Percentiles rank a stretch among this genome's conserved stretches.
Conservation (phyloP, 2,797 vertebrate genomes). For the Tokudaia muenninki region DNA sequence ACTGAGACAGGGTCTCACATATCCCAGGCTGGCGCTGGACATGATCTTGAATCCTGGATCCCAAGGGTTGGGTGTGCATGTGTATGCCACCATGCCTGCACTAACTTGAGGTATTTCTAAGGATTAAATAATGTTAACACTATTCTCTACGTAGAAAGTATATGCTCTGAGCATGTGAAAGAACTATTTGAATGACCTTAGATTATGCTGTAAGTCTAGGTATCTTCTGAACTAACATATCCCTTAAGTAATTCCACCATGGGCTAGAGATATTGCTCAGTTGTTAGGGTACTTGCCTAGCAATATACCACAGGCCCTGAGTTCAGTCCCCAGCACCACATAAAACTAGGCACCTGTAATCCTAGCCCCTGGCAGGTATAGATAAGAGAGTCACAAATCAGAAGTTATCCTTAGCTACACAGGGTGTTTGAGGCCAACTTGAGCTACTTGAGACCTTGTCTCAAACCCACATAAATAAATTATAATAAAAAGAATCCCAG, state of each 20-base stretch:
- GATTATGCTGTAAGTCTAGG: not conserved
- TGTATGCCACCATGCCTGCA: not conserved
- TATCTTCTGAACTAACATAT: constrained; percentile 34
- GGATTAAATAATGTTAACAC: not conserved
- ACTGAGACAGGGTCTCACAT: not conserved
- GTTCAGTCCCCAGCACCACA: not conserved
- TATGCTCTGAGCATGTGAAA: constrained; percentile 12
- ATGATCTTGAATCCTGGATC: not conserved
- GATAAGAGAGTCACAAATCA: not conserved
- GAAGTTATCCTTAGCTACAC: not conserved
- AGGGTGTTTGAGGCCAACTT: not conserved
- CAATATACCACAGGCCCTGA: not conserved
- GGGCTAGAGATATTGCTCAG: not conserved
- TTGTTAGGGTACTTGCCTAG: not conserved
- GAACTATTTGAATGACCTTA: not conserved
- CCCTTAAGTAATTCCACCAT: not conserved
- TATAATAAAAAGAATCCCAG: not conserved
- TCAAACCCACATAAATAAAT: not conserved
- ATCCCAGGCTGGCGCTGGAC: not conserved
- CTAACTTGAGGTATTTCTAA: constrained; percentile 30
- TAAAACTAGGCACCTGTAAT: not conserved
- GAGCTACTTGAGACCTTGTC: not conserved
- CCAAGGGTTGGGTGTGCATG: not conserved
- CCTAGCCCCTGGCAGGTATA: too few relatives aligned
- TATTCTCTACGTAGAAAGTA: not conserved